Evolutionary conservation across 2,113 vertebrate genomes (phyloP).

Genomic region (Cephalopholis sonnerati): DNA sequence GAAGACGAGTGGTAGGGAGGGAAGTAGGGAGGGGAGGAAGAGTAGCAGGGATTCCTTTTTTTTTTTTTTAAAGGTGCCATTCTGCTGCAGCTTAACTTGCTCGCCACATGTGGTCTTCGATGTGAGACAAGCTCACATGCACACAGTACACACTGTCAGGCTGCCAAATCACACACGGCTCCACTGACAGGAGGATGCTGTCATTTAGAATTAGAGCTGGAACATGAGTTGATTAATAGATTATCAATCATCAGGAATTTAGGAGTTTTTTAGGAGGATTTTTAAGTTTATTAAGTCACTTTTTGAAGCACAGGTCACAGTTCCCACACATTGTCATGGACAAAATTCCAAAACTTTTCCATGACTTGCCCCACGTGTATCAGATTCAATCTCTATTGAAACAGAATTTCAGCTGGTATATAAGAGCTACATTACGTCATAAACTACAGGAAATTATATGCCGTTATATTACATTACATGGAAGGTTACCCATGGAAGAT

Average conservation of each 20-base stretch:
- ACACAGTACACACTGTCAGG: not conserved
- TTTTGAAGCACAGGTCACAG: not conserved
- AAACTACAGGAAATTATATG: too few relatives aligned
- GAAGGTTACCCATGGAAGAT: too few relatives aligned
- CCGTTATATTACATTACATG: too few relatives aligned
- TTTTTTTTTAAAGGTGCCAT: slow-evolving; percentile 1
- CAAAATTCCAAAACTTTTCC: too few relatives aligned
- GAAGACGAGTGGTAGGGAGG: slow-evolving; percentile 6
- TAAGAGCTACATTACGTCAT: too few relatives aligned
- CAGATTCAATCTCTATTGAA: too few relatives aligned
- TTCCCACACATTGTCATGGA: too few relatives aligned
- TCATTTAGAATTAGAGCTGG: not conserved
- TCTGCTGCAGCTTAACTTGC: slow-evolving; percentile 22
- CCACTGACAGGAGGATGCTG: not conserved
- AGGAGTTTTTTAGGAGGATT: too few relatives aligned
- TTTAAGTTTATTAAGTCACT: too few relatives aligned
- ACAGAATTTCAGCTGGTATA: too few relatives aligned
- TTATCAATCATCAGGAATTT: too few relatives aligned
- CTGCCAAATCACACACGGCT: not conserved
- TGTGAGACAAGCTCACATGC: not conserved
- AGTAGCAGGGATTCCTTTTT: slow-evolving; percentile 4
- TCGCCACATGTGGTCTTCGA: not conserved
- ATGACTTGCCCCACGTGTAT: too few relatives aligned
- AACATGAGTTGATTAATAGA: not conserved
- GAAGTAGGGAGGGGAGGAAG: not conserved